A percentile compares a stretch with the other conserved stretches of the same genome.
Conservation (phyloP, 2,797 vertebrate genomes). For the Girardinus metallicus region DNA sequence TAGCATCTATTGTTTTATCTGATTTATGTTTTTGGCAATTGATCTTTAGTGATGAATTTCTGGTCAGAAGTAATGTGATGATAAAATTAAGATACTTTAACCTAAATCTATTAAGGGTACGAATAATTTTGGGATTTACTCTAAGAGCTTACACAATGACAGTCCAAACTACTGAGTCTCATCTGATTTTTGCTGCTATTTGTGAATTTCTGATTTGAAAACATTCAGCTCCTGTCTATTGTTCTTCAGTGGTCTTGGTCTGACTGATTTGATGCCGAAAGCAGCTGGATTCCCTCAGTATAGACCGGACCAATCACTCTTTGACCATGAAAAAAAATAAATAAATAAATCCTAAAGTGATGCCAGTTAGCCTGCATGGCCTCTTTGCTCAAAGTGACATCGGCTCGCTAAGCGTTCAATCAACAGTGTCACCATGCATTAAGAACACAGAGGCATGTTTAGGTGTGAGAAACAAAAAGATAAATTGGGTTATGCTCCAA, state of each 20-base stretch:
- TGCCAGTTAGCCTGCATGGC: neutral
- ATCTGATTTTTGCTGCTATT: neutral
- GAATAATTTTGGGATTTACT: neutral
- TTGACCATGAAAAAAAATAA: neutral
- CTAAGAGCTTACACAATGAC: neutral
- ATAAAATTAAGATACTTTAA: neutral
- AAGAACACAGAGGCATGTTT: neutral
- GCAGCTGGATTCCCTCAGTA: neutral
- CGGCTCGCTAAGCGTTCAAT: neutral
- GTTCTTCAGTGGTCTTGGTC: neutral
- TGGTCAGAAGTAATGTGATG: neutral
- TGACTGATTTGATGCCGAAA: neutral
- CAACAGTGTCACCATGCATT: neutral
- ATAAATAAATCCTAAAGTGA: neutral
- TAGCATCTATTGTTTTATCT: neutral
- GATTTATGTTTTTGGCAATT: neutral
- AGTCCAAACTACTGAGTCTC: neutral
- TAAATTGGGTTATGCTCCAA: neutral
- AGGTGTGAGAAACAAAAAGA: neutral
- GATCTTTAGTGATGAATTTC: neutral
- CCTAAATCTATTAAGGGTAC: neutral
- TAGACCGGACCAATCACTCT: neutral
- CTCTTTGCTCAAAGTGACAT: neutral
- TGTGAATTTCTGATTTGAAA: neutral
- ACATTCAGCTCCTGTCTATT: neutral